Conservation (phyloP, 2,888 invertebrate species). For the Meteorus colon region DNA sequence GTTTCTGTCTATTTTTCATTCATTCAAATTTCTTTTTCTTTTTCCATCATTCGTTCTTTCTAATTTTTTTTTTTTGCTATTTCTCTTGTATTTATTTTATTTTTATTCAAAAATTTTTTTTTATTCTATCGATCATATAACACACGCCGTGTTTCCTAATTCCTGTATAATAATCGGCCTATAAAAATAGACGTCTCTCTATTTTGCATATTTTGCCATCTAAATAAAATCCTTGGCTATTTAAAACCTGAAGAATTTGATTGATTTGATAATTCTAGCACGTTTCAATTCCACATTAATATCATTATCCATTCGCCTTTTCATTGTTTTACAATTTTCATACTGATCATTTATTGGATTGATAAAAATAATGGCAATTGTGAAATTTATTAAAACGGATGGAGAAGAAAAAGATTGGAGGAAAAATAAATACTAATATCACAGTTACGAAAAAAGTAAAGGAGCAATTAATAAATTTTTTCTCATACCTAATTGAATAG, state of each 20-base stretch:
- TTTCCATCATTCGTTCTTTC: conserved; percentile 30
- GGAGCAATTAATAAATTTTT: not conserved
- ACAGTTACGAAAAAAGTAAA: not conserved
- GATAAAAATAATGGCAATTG: no score
- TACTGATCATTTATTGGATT: no score
- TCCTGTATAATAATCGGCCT: conserved; percentile 60
- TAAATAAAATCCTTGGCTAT: conserved; percentile 45
- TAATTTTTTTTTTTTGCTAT: conserved; percentile 25
- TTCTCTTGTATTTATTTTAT: not conserved
- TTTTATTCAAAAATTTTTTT: conserved; percentile 25
- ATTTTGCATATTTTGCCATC: conserved; percentile 57
- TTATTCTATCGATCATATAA: not conserved
- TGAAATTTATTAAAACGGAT: not conserved
- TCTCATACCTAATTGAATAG: not conserved
- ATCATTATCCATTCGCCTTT: not conserved
- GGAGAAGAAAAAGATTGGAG: no score
- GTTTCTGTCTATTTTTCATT: conserved; percentile 30
- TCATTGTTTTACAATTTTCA: no score
- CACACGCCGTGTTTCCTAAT: conserved; percentile 30
- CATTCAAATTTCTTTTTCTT: conserved; percentile 44
- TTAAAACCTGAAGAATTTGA: conserved; percentile 14
- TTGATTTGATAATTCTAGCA: conserved; percentile 8
- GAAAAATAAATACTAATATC: conserved; percentile 5
- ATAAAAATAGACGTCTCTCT: conserved; percentile 67
- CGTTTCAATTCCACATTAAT: not conserved